phyloP scores from a whole-genome alignment of 2,797 vertebrate genomes.

The Pelobates cultripes region DNA sequence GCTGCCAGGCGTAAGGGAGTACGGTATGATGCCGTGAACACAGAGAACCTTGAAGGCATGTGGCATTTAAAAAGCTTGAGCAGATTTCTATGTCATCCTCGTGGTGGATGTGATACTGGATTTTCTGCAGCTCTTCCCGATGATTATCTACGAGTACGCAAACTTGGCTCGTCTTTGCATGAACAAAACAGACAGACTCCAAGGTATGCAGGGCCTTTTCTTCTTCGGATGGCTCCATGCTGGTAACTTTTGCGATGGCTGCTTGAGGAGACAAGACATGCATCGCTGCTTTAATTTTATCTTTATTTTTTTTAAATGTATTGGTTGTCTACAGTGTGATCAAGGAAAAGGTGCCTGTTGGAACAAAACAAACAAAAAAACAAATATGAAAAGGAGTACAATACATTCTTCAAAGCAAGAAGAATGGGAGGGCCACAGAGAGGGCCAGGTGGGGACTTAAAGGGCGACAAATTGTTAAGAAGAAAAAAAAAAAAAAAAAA shows the following conservation, averaged over 20 bases:
- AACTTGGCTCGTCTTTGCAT: background rate
- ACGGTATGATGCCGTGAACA: conserved; percentile 18
- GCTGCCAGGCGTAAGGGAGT: conserved; percentile 27
- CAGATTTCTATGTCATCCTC: conserved; percentile 22
- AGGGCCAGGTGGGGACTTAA: too few species aligned
- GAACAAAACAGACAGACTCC: background rate
- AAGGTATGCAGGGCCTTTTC: background rate
- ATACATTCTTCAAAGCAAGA: too few species aligned
- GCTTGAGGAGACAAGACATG: too few species aligned
- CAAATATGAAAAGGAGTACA: too few species aligned
- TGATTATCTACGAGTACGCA: background rate
- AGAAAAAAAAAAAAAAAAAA: too few species aligned
- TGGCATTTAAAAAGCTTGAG: conserved; percentile 6
- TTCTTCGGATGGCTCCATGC: conserved; percentile 1
- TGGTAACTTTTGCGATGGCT: background rate
- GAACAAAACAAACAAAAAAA: too few species aligned
- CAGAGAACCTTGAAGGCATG: background rate
- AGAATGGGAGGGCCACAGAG: too few species aligned
- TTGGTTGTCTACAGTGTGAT: too few species aligned
- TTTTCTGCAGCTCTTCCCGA: background rate
- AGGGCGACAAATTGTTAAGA: too few species aligned
- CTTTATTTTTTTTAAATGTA: too few species aligned
- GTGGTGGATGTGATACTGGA: background rate
- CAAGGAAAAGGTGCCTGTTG: too few species aligned
- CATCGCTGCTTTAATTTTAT: too few species aligned